A percentile compares a stretch with the other conserved stretches of the same genome.
Evolutionary conservation across 1,140 invertebrate species (phyloP).

Genomic region (Macrotrachela quadricornifera): DNA sequence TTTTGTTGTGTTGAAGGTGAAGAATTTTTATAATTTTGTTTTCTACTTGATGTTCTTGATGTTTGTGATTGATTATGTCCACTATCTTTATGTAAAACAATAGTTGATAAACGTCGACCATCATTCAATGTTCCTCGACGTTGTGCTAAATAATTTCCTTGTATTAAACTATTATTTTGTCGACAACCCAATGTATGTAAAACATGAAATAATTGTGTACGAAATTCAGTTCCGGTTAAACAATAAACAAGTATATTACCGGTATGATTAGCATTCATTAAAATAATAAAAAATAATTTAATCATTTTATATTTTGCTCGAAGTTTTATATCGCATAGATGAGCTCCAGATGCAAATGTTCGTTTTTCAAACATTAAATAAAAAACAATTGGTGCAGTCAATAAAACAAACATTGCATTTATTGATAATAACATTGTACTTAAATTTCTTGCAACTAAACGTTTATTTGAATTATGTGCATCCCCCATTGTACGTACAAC

Average conservation of each 20-base stretch:
- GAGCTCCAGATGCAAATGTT: not conserved
- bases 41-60: too few species aligned
- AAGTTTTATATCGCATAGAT: not conserved
- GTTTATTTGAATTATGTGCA: too few species aligned
- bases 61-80: too few species aligned
- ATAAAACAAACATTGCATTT: slow-evolving; percentile 4
- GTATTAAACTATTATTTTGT: too few species aligned
- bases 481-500: too few species aligned
- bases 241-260: slow-evolving; percentile 8
- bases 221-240: slow-evolving; percentile 7
- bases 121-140: too few species aligned
- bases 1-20: too few species aligned
- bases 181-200: too few species aligned
- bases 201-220: not conserved
- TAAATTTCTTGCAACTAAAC: not conserved
- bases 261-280: slow-evolving; percentile 8
- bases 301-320: not conserved
- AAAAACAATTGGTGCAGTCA: slow-evolving; percentile 6
- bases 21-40: too few species aligned
- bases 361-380: not conserved
- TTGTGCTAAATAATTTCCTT: too few species aligned
- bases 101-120: too few species aligned
- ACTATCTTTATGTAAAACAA: too few species aligned
- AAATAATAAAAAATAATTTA: slow-evolving; percentile 7
- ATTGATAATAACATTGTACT: slow-evolving; percentile 2